Percentiles rank a stretch among this genome's conserved stretches.
These are phyloP conservation scores for Cottus gobio DNA, from an alignment of 2,113 vertebrate genomes.

Conservation along the genomic window DNA sequence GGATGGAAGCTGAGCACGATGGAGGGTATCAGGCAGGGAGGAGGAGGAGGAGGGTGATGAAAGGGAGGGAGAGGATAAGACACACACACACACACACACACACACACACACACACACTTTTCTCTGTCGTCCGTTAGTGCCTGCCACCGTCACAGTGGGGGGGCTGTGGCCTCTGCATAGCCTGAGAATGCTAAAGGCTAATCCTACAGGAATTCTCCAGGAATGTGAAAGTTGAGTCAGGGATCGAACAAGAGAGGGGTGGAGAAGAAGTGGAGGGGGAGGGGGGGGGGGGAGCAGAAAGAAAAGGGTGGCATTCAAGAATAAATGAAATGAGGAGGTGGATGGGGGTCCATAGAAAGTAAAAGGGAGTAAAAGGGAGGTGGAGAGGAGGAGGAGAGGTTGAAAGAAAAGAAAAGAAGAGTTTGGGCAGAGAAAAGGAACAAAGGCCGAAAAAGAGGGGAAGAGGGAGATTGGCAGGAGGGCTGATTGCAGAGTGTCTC, in stretches of 20 bases:
- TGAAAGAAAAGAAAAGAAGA: slow-evolving; percentile 63
- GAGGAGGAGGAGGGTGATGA: slow-evolving; percentile 58
- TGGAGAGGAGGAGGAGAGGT: slow-evolving; percentile 54
- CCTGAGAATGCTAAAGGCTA: slow-evolving; percentile 80
- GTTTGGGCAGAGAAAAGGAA: slow-evolving; percentile 51
- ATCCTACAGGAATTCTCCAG: slow-evolving; percentile 80
- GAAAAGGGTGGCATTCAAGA: slow-evolving; percentile 72
- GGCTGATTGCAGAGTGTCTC: slow-evolving; percentile 56
- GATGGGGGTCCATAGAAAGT: slow-evolving; percentile 26
- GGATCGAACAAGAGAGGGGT: slow-evolving; percentile 77
- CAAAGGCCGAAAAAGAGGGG: slow-evolving; percentile 55
- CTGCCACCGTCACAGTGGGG: slow-evolving; percentile 79
- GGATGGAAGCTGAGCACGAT: slow-evolving; percentile 54
- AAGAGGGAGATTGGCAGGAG: slow-evolving; percentile 56
- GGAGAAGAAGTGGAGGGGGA: slow-evolving; percentile 47
- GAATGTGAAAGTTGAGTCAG: slow-evolving; percentile 84
- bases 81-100: slow-evolving; percentile 31
- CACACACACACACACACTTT: slow-evolving; percentile 36
- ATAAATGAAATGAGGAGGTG: slow-evolving; percentile 64
- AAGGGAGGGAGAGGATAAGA: slow-evolving; percentile 64
- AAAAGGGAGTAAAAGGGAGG: too few species aligned
- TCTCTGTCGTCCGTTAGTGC: slow-evolving; percentile 72
- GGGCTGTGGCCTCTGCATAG: slow-evolving; percentile 74
- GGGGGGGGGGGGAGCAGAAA: slow-evolving; percentile 23
- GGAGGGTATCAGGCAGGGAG: slow-evolving; percentile 45